phyloP scores from a whole-genome alignment of 2,797 vertebrate genomes.

The Coccyzus lansbergi region DNA sequence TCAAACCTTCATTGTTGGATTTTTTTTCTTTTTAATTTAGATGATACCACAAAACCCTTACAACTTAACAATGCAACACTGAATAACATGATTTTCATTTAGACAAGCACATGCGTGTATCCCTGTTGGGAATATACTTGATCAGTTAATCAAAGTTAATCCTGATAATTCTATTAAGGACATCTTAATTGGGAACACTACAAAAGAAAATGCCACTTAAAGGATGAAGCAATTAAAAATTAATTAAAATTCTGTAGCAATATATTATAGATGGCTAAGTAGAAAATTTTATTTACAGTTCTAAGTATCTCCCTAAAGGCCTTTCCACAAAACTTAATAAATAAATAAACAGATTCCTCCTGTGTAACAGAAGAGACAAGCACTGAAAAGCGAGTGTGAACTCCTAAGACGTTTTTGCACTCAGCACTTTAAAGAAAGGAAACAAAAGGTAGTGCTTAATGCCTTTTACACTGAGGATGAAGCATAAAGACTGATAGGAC shows the following conservation, averaged over 20 bases:
- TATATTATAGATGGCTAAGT: neutral
- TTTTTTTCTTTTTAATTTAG: neutral
- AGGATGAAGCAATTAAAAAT: neutral
- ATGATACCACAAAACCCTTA: neutral
- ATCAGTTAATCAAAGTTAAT: constrained; percentile 16
- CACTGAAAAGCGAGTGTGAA: neutral
- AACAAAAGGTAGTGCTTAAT: neutral
- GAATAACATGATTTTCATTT: neutral
- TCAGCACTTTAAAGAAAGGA: neutral
- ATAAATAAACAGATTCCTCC: neutral
- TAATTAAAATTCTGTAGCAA: neutral
- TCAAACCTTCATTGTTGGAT: neutral
- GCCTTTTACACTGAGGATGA: neutral
- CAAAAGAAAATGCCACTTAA: constrained; percentile 27
- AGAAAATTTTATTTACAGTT: constrained; percentile 34
- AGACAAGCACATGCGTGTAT: neutral
- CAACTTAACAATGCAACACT: neutral
- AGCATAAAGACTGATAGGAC: neutral
- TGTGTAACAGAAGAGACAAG: neutral
- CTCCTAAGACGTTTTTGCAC: neutral
- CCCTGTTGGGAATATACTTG: neutral
- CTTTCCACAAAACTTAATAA: neutral
- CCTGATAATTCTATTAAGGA: constrained; percentile 37
- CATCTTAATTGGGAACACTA: constrained; percentile 26
- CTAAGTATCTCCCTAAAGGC: neutral